Conservation (phyloP, 1,140 invertebrate genomes). For the Steinernema khuongi region DNA sequence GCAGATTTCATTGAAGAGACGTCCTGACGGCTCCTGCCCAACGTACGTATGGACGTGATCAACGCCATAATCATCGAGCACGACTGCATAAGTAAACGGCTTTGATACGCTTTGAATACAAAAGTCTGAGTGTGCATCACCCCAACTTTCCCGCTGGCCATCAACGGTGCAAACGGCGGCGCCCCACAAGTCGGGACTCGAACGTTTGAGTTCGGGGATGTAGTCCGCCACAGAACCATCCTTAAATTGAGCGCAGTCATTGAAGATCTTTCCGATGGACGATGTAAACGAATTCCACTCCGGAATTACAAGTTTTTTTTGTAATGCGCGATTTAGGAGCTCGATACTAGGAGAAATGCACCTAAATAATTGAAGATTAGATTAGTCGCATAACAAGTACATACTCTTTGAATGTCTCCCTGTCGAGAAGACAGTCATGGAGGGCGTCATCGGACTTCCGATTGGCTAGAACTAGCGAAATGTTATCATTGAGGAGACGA, state of each 20-base stretch:
- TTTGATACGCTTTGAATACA: slow-evolving; percentile 65
- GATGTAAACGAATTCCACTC: slow-evolving; percentile 31
- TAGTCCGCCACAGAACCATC: slow-evolving; percentile 55
- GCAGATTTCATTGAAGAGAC: slow-evolving; percentile 91
- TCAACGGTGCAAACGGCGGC: slow-evolving; percentile 62
- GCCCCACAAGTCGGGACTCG: slow-evolving; percentile 61
- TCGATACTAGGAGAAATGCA: slow-evolving; percentile 32
- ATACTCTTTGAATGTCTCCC: background rate
- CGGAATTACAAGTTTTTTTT: slow-evolving; percentile 39
- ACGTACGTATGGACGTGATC: slow-evolving; percentile 84
- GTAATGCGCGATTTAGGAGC: slow-evolving; percentile 37
- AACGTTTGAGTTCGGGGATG: slow-evolving; percentile 56
- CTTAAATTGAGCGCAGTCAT: slow-evolving; percentile 20
- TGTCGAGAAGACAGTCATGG: background rate
- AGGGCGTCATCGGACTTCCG: background rate
- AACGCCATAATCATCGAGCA: slow-evolving; percentile 77
- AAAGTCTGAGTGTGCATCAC: slow-evolving; percentile 49
- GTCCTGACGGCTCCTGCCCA: slow-evolving; percentile 87
- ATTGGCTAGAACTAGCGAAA: background rate
- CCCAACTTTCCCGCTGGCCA: slow-evolving; percentile 59
- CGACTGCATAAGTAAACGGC: slow-evolving; percentile 88
- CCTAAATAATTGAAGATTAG: slow-evolving; percentile 15
- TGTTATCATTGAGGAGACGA: background rate
- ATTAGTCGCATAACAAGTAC: background rate
- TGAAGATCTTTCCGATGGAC: slow-evolving; percentile 34